These are phyloP conservation scores for Brachypteracias leptosomus DNA, from an alignment of 2,113 vertebrate species.

Conservation along the genomic window DNA sequence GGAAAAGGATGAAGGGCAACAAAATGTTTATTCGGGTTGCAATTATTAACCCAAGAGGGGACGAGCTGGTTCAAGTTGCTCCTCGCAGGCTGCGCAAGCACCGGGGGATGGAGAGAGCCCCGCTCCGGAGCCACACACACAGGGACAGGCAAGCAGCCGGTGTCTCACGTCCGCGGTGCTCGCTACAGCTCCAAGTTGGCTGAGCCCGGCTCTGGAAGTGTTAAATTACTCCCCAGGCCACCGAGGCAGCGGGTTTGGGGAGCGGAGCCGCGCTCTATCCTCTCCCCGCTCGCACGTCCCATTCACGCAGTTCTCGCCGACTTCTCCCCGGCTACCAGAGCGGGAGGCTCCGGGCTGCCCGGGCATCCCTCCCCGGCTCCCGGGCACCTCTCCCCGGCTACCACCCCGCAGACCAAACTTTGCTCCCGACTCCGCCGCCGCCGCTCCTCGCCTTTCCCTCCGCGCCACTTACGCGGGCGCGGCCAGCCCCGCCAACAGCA, in stretches of 20 bases:
- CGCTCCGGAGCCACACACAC: background rate
- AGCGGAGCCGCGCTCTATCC: slow-evolving; percentile 11
- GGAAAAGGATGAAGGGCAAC: slow-evolving; percentile 8
- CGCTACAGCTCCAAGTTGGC: slow-evolving; percentile 25
- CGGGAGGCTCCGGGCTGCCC: no score
- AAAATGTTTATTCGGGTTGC: background rate
- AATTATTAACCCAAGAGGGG: background rate
- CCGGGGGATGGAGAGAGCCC: background rate
- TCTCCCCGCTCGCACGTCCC: background rate
- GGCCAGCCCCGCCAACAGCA: background rate
- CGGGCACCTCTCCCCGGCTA: no score
- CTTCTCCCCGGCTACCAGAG: no score
- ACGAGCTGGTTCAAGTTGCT: background rate
- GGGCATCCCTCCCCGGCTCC: no score
- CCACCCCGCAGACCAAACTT: slow-evolving; percentile 30
- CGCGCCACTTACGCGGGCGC: background rate
- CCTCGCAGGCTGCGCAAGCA: background rate
- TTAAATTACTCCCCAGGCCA: background rate
- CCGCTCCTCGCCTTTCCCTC: background rate
- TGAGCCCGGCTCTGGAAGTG: slow-evolving; percentile 3
- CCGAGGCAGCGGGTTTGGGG: background rate
- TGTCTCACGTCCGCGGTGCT: background rate
- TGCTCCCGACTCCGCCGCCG: background rate
- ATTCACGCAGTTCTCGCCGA: no score
- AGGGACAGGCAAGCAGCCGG: background rate